These are phyloP conservation scores for Macrochelys suwanniensis DNA, from an alignment of 2,797 vertebrate species.

Conservation along the genomic window DNA sequence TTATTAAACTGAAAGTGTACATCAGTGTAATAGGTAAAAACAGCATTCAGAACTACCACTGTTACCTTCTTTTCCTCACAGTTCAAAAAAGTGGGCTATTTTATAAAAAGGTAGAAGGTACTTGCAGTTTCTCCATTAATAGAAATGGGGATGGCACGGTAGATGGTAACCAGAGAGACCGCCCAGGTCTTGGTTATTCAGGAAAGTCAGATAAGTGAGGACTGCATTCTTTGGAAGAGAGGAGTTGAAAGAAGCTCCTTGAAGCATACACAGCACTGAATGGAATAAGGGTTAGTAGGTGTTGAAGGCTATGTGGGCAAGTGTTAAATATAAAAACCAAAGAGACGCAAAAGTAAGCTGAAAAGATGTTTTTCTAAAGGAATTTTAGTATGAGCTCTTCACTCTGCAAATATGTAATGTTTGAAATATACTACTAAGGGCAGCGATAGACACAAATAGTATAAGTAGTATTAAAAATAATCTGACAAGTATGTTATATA, in stretches of 20 bases:
- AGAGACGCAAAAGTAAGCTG: neutral
- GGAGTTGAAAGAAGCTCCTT: conserved; percentile 2
- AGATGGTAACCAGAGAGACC: neutral
- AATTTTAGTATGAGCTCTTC: neutral
- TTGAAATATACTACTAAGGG: neutral
- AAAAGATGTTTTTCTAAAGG: neutral
- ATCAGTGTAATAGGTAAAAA: neutral
- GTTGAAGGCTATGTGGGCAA: neutral
- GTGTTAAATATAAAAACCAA: neutral
- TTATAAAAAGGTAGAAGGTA: neutral
- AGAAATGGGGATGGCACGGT: neutral
- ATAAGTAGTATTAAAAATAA: neutral
- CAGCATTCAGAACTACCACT: neutral
- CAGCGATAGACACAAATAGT: neutral
- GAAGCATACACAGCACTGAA: neutral
- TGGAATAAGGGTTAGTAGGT: neutral
- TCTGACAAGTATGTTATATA: neutral
- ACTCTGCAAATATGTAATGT: neutral
- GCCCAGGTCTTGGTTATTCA: neutral
- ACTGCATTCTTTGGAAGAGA: neutral
- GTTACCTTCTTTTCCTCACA: neutral
- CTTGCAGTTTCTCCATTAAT: neutral
- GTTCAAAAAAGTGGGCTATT: neutral
- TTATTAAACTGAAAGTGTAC: neutral
- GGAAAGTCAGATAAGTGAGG: neutral